Conservation (phyloP, 2,113 vertebrate genomes). For the Oreochromis tanganicae region DNA sequence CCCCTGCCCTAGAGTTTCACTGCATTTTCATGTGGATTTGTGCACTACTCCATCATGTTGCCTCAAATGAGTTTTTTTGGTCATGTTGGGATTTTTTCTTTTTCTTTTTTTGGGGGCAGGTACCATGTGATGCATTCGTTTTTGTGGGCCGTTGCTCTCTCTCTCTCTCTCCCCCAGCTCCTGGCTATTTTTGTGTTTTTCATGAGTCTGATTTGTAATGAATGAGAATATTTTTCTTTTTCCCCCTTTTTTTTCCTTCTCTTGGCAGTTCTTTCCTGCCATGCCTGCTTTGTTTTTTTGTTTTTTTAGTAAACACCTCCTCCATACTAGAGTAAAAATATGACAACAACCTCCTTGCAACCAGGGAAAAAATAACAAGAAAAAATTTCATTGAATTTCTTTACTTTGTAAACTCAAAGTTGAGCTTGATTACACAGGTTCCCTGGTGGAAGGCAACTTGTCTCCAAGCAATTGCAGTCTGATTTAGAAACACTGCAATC, state of each 20-base stretch:
- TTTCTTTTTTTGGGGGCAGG: neutral
- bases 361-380: accelerated
- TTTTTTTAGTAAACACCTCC: neutral
- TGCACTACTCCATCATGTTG: neutral
- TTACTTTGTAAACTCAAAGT: neutral
- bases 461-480: neutral
- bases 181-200: neutral
- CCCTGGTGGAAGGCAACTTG: neutral
- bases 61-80: neutral
- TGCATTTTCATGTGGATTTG: accelerated
- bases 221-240: neutral
- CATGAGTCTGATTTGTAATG: neutral
- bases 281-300: neutral
- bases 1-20: neutral
- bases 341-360: neutral
- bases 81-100: neutral
- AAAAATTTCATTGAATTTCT: neutral
- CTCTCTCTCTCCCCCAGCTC: neutral
- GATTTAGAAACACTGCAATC: neutral
- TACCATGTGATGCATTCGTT: neutral
- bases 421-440: neutral
- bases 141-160: neutral
- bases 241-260: accelerated
- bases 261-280: neutral
- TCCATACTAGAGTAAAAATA: neutral